Conservation (phyloP, 2,888 invertebrate genomes). For the Aphodius granarius region DNA sequence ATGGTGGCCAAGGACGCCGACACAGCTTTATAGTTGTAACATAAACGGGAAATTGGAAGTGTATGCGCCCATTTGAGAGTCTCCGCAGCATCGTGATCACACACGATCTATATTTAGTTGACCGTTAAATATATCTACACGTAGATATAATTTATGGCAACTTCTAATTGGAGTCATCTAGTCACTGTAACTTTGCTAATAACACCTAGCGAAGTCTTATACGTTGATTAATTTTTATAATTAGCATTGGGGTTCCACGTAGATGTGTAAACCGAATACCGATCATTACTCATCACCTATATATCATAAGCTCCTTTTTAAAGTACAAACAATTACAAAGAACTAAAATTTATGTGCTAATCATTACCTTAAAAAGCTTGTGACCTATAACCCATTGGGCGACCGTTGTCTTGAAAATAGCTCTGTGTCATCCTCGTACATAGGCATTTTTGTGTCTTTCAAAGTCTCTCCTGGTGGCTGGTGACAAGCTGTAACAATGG, state of each 20-base stretch:
- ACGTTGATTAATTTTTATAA: background rate
- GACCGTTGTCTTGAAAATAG: background rate
- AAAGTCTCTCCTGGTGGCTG: constrained; percentile 1
- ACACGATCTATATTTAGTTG: constrained; percentile 8
- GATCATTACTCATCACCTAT: too few species aligned
- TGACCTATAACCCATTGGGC: background rate
- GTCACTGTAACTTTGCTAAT: background rate
- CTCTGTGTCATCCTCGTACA: background rate
- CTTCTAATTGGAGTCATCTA: constrained; percentile 6
- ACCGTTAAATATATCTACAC: constrained; percentile 4
- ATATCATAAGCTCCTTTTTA: too few species aligned
- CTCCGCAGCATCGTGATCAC: background rate
- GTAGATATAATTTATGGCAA: constrained; percentile 8
- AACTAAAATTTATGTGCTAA: too few species aligned
- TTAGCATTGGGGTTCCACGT: background rate
- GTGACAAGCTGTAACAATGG: background rate
- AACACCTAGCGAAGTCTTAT: background rate
- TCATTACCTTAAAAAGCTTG: too few species aligned
- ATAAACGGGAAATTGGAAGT: background rate
- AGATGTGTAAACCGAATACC: too few species aligned
- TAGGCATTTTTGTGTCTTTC: background rate
- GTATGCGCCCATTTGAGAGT: background rate
- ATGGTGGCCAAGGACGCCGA: background rate
- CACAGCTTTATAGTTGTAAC: background rate
- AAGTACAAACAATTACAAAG: too few species aligned